A percentile compares a stretch with the other conserved stretches of the same genome.
phyloP scores from a whole-genome alignment of 1,140 invertebrate genomes.

The Adoxophyes honmai region DNA sequence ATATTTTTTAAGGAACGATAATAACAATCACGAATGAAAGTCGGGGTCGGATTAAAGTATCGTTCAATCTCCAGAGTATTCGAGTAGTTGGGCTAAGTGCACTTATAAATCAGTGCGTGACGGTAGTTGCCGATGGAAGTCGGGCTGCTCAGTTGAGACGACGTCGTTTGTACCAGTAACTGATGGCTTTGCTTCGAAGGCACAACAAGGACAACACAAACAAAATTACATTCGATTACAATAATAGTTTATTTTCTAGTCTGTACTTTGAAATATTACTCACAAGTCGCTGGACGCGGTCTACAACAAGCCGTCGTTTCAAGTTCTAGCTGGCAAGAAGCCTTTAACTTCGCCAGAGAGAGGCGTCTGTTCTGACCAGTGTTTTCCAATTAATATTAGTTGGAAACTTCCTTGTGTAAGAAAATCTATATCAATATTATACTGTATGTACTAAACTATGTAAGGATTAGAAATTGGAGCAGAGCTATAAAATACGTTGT shows the following conservation, averaged over 20 bases:
- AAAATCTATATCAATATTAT: neutral
- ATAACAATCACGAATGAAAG: neutral
- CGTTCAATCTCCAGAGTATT: conserved; percentile 1
- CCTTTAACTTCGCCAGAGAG: neutral
- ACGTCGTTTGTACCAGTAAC: neutral
- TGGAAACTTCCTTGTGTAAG: neutral
- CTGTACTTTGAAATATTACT: too few relatives aligned
- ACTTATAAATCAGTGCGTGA: conserved; percentile 9
- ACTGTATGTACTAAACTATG: too few relatives aligned
- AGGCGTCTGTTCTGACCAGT: neutral
- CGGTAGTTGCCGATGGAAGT: neutral
- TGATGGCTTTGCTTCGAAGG: too few relatives aligned
- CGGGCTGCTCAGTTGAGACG: neutral
- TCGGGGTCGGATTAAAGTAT: neutral
- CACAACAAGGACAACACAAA: too few relatives aligned
- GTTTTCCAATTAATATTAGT: conserved; percentile 15
- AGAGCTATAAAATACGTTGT: too few relatives aligned
- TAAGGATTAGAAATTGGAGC: too few relatives aligned
- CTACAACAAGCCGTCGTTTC: neutral
- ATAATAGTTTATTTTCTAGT: too few relatives aligned
- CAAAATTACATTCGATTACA: too few relatives aligned
- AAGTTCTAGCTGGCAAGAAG: neutral
- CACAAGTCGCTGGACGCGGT: neutral
- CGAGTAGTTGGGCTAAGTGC: conserved; percentile 2
- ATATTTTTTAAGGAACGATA: neutral